phyloP scores from a whole-genome alignment of 92 coral and sea anemone genomes.

The Paragorgia papillata region DNA sequence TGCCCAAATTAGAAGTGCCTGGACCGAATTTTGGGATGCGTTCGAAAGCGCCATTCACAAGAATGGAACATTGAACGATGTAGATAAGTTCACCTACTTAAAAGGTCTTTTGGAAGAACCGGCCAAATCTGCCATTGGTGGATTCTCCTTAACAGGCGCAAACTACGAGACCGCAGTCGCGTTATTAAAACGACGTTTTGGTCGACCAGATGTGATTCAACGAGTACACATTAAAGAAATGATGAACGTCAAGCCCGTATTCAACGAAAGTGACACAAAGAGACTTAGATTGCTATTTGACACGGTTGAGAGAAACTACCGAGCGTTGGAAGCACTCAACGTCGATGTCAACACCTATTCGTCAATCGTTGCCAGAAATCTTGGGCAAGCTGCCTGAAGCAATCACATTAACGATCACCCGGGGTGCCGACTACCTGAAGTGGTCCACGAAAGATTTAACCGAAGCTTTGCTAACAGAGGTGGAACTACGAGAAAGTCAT shows the following conservation, averaged over 20 bases:
- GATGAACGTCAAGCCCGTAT: slow-evolving; percentile 40
- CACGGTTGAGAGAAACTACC: slow-evolving; percentile 39
- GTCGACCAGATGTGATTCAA: slow-evolving; percentile 17
- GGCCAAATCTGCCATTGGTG: slow-evolving; percentile 46
- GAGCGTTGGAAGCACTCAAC: slow-evolving; percentile 50
- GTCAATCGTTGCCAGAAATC: slow-evolving; percentile 40
- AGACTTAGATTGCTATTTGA: slow-evolving; percentile 30
- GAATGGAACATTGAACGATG: slow-evolving; percentile 47
- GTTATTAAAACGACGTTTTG: slow-evolving; percentile 25
- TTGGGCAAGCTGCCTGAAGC: slow-evolving; percentile 54
- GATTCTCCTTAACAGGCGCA: slow-evolving; percentile 48
- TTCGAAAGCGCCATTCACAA: slow-evolving; percentile 51
- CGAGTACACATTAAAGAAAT: slow-evolving; percentile 28
- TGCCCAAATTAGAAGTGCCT: background rate
- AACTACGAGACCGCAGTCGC: slow-evolving; percentile 46
- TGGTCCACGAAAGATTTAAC: slow-evolving; percentile 49
- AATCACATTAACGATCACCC: slow-evolving; percentile 53
- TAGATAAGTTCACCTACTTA: slow-evolving; percentile 43
- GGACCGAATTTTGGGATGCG: slow-evolving; percentile 61
- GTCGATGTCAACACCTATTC: slow-evolving; percentile 34
- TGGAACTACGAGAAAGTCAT: slow-evolving; percentile 63
- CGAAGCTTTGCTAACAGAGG: slow-evolving; percentile 47
- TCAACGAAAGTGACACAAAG: slow-evolving; percentile 34
- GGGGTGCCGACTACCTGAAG: slow-evolving; percentile 41
- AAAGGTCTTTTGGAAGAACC: slow-evolving; percentile 41